Evolutionary conservation across 2,113 vertebrate genomes (phyloP), one percentile per base, ranked within the genome.

Genomic region (Pyrgilauda ruficollis): DNA sequence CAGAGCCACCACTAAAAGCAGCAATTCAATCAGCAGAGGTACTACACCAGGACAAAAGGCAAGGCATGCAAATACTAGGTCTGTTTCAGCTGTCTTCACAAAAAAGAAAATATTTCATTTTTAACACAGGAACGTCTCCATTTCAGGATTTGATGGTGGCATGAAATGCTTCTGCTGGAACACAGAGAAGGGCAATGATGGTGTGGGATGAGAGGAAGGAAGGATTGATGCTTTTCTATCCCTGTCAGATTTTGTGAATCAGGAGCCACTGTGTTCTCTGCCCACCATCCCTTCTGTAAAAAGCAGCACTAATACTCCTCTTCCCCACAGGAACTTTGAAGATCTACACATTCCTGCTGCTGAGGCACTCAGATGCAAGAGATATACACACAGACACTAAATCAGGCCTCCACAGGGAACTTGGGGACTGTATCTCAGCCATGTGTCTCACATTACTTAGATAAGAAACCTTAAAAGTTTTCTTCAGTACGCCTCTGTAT

Each of bases 61-160:
- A 72, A 23, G 16, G 2, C 12, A n/a, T 4, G 0, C 2, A 8
- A 7, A 6, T 72, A 8, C n/a, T 73, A 27, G 18, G 61, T 55
- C 33, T 43, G 14, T 27, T 24, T n/a, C 35, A 68, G 24, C 23
- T 6, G 2, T 46, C 18, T 87, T 4, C 20, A 52, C 13, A 41
- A 56, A 76, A 14, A 80, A 74, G 23, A 67, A 72, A 69, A 44
- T 17, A 46, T n/a, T 87, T 73, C 1, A 46, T 39, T 80, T 88
- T 77, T 50, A 73, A 39, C 18, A 53, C 7, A 49, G 13, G 16
- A 58, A 43, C 1, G 1, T 68, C 14, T 82, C 28, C 10, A 20
- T 2, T 73, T 90, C 44, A 75, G 28, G 28, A 53, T 85, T 39
- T 64, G 53, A 24, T 68, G 56, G 19, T 35, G n/a, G 13, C 41